Base-by-base conservation (phyloP, 1,140 invertebrate species). In the Teleogryllus occipitalis region DNA sequence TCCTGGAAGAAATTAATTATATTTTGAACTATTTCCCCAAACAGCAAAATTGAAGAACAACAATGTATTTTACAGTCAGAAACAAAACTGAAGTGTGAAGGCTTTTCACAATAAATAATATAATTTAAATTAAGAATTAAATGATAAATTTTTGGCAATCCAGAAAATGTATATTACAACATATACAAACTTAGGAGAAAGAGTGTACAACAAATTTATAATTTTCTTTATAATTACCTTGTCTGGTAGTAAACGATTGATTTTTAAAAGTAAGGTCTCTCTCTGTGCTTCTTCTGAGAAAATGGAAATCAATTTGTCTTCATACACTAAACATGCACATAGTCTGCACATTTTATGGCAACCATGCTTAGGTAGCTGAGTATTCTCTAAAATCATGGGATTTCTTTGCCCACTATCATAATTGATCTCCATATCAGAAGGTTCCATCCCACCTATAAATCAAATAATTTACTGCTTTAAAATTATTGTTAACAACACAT, bases 271-370 rank as follows among this genome's bases (percentile, higher is more conserved):
- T 22, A 27, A 80, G 73, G 47, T 65, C n/a, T n/a, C 27, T 76
- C 21, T 39, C 27, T 47, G 14, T 72, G 54, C 10, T 65, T 80
- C 75, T 47, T 49, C 3, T 47, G n/a, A 15, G 18, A 80, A 80
- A 8, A 77, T 74, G n/a, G 75, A 76, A 18, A 80, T 46, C 14
- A 80, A 46, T n/a, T 76, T 80, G 12, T 76, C 49, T 49, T 80
- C 79, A 76, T 77, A 74, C 18, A 80, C 79, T 18, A 80, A 74
- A 74, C 75, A 76, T 46, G 79, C 79, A 77, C 79, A 80, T 5
- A 80, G 79, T 21, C 79, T 54, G 49, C 79, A 80, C 47, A 80
- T 80, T 47, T 80, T 80, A 47, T 80, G 79, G 65, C 79, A 80
- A 8, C 79, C 79, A 65, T 65, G 54, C 18, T 65, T 65, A 10